Evolutionary conservation across 2,113 vertebrate species (phyloP).

Genomic region (Uria aalge): DNA sequence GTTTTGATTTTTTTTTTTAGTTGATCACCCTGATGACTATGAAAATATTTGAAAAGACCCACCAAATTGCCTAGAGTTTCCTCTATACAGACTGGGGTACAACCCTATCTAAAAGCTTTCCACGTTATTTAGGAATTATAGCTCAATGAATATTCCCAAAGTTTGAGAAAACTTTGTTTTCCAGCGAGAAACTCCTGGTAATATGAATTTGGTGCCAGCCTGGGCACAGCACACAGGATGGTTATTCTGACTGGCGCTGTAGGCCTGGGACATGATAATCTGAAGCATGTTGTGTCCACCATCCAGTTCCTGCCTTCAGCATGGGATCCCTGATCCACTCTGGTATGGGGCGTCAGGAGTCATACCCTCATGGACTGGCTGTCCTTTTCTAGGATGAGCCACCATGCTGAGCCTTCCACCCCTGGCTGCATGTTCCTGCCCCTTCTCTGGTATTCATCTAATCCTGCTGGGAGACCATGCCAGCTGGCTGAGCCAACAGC

Average conservation of each 20-base stretch:
- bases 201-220: background rate
- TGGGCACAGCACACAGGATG: background rate
- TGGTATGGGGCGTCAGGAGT: background rate
- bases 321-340: background rate
- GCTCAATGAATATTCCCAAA: background rate
- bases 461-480: background rate
- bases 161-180: background rate
- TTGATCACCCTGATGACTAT: background rate
- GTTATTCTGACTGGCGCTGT: background rate
- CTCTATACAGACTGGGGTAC: background rate
- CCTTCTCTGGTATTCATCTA: background rate
- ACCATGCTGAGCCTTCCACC: background rate
- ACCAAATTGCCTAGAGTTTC: background rate
- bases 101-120: background rate
- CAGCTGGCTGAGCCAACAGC: background rate
- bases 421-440: background rate
- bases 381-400: background rate
- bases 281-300: rapidly evolving
- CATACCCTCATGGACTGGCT: background rate
- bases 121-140: background rate
- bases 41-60: background rate
- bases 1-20: background rate
- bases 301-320: background rate
- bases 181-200: background rate
- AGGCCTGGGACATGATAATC: background rate